Evolutionary conservation across 2,888 invertebrate genomes (phyloP), one percentile per base, ranked within the genome.

Genomic region (Phragmatobia fuliginosa): DNA sequence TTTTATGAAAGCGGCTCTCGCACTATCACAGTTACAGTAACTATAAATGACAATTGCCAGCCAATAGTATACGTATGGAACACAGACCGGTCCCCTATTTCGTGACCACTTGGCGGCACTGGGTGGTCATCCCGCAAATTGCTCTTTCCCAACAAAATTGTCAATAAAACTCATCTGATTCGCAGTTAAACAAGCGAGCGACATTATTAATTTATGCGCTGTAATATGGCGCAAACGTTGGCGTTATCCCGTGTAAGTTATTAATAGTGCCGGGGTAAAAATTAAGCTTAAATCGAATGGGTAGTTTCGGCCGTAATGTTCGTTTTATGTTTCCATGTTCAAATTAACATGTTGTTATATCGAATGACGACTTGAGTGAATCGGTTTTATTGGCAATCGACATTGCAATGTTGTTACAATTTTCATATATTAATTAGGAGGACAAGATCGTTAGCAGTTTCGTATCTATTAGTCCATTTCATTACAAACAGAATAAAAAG

Each of bases 131-230:
- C 91, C 94, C 94, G 90, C 94, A 95, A 95, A 95, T 94, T 94
- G 94, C 95, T 91, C 93, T 94, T 93, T 93, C 92, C 93, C 92
- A 93, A 92, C 95, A 92, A 94, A 92, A 95, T 95, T 94, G 95
- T 94, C 95, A 95, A 95, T 95, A 95, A 95, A 95, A 95, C 93
- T 94, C 94, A 94, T 94, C 94, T 92, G 94, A 94, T 94, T 95
- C 95, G 94, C 94, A 95, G 94, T 94, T 94, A 94, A 95, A 94
- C 94, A 94, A 92, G 94, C 94, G 93, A 91, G 90, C 92, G 92
- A 92, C 94, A 94, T 94, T 94, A 95, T 95, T 94, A 95, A 95
- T 94, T 95, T 95, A 95, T 94, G 95, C 92, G 90, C 89, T 94
- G 94, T 95, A 95, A 95, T 94, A 95, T 94, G 92, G 93, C 91